Evolutionary conservation across 2,113 vertebrate species (phyloP).

Genomic region (Oncorhynchus kisutch): DNA sequence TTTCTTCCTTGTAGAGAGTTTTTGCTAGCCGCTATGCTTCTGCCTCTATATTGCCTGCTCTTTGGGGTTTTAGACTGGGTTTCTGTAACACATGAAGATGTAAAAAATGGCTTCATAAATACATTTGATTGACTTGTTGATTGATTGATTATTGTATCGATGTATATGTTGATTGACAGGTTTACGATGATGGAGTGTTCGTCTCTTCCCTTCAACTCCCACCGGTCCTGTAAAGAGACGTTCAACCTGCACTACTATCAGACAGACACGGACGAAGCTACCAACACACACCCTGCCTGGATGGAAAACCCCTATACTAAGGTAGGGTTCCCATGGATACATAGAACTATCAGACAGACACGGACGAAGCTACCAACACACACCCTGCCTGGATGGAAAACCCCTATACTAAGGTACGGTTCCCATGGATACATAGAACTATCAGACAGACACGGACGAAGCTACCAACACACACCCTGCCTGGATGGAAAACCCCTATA

Average conservation of each 20-base stretch:
- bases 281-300: conserved; percentile 71
- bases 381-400: conserved; percentile 74
- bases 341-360: too few species aligned
- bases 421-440: conserved; percentile 51
- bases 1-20: too few species aligned
- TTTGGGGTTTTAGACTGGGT: too few species aligned
- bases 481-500: conserved; percentile 70
- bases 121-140: too few species aligned
- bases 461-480: conserved; percentile 65
- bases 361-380: conserved; percentile 22
- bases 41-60: too few species aligned
- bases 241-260: conserved; percentile 80
- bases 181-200: conserved; percentile 84
- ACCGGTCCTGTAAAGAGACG: conserved; percentile 79
- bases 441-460: too few species aligned
- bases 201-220: conserved; percentile 51
- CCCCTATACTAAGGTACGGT: conserved; percentile 65
- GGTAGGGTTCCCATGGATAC: too few species aligned
- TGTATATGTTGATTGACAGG: too few species aligned
- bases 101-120: too few species aligned
- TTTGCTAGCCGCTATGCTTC: too few species aligned
- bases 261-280: conserved; percentile 68
- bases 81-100: too few species aligned
- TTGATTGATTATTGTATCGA: too few species aligned
- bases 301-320: conserved; percentile 57